Evolutionary conservation across 2,888 invertebrate genomes (phyloP), one percentile per base, ranked within the genome.

Genomic region (Nemotelus nigrinus): DNA sequence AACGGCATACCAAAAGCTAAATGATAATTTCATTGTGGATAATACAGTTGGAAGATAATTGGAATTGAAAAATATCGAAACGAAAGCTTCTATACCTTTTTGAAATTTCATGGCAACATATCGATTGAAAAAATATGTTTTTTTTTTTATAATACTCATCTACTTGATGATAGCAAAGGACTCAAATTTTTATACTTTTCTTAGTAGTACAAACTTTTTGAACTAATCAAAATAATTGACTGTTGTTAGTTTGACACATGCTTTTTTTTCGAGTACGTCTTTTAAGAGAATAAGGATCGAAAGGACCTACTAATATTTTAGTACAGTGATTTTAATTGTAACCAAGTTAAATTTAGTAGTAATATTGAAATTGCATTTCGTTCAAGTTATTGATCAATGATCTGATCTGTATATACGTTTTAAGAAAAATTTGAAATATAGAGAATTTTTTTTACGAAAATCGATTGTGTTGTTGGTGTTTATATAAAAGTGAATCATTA

Each of bases 401-500:
- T 25, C 25, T 53, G 74, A 72, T 72, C 3, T 74, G 74, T 74
- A 74, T 48, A 74, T 74, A 74, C 45, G 48, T 60, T 41, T 74
- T 74, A 74, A 74, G 60, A 63, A 48, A 57, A 53, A 7, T 65
- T 65, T 43, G 8, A 55, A 43, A 70, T 25, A 70, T 72, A 72
- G 63, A 74, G 2, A n/a, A 45, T 72, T 72, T 72, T 65, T 58
- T 71, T 57, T 10, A 25, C 25, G 25, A 25, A 25, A 25, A 25
- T 25, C 25, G 25, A 25, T 25, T 25, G 25, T 25, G 25, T 25
- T 25, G 25, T 25, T 25, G 25, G 25, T 25, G 25, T 25, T 25
- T 25, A 25, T 25, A 25, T 25, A 25, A 25, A 25, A 25, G 25
- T 25, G 1, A 0, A 25, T 25, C 25, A 25, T 25, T 25, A 25